Base-by-base conservation (phyloP, 2,888 invertebrate genomes). In the Myopa tessellatipennis region DNA sequence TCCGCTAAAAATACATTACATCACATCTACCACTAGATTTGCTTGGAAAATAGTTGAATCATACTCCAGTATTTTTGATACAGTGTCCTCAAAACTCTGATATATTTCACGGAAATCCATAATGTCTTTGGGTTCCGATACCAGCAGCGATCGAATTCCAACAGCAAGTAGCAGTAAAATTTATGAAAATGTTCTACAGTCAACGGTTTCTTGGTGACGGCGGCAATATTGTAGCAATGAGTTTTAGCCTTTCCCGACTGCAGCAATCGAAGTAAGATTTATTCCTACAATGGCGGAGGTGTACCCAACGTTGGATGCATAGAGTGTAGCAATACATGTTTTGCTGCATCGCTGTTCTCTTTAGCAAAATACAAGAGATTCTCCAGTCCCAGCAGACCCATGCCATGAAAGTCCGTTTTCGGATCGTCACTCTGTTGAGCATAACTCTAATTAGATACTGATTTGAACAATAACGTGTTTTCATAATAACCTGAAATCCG, bases 391-490 rank as follows among this genome's bases (percentile, higher is more conserved):
- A 99, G 91, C 79, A 98, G 89, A 38, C 99, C 99, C 98, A 99
- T 99, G 79, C 99, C 99, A 74, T 99, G 93, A 87, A 99, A 99
- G 90, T 99, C 99, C 0, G 99, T 99, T 89, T 96, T 95, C 0
- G 99, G 99, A 91, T 99, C 98, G 85, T 97, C 96, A 18, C 99
- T 99, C 92, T 94, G 58, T 6, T 77, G 58, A 12, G 0, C 55
- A 63, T 80, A 76, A 79, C 60, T 70, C 40, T 12, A 45, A 68
- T 38, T 40, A 38, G 0, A 14, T 14, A 72, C 34, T 74, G 65
- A 36, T 14, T 38, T 26, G 34, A 50, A 26, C 7, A 14, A 3
- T 61, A 74, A n/a, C 70, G 1, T 14, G 2, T 60, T 40, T 55
- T 3, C 3, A 18, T 14, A 63, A 36, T 76, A 77, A 91, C 92